Percentiles rank a stretch among this genome's conserved stretches.
Conservation (phyloP, 2,888 invertebrate species). For the Lepetodrilus schrolli region DNA sequence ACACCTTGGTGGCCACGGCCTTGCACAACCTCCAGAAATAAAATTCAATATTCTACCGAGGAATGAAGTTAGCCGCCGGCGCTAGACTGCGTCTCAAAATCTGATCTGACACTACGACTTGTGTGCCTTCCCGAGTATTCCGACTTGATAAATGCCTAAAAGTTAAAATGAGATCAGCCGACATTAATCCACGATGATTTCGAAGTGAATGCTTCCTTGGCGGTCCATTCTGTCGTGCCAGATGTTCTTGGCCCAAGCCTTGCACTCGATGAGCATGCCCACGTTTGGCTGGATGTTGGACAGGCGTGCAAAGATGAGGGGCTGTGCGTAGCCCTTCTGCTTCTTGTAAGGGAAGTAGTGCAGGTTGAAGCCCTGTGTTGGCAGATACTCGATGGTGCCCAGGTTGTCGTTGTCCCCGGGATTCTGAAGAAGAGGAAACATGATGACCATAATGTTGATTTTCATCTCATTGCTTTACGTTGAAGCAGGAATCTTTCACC, state of each 20-base stretch:
- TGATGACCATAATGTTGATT: no score
- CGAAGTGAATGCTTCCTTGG: slow-evolving; percentile 94
- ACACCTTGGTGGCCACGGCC: no score
- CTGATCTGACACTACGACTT: not conserved
- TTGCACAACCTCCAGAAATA: no score
- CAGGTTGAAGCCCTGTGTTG: slow-evolving; percentile 80
- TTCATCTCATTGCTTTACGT: no score
- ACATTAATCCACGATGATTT: slow-evolving; percentile 89
- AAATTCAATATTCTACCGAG: no score
- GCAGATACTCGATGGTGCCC: slow-evolving; percentile 87
- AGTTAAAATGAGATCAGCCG: not conserved
- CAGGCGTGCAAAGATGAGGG: slow-evolving; percentile 76
- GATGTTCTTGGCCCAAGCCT: slow-evolving; percentile 77
- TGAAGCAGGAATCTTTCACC: no score
- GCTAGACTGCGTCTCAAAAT: no score
- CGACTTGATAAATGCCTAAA: slow-evolving; percentile 2
- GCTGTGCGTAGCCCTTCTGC: slow-evolving; percentile 75
- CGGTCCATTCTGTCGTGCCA: slow-evolving; percentile 89
- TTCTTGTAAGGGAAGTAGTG: slow-evolving; percentile 76
- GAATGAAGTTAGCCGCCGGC: no score
- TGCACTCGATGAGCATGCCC: slow-evolving; percentile 76
- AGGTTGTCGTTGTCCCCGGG: slow-evolving; percentile 94
- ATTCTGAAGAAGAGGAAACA: slow-evolving; percentile 77
- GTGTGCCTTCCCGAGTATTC: not conserved
- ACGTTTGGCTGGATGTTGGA: slow-evolving; percentile 72